Conservation (phyloP, 1,140 invertebrate genomes). For the Danaus plexippus region DNA sequence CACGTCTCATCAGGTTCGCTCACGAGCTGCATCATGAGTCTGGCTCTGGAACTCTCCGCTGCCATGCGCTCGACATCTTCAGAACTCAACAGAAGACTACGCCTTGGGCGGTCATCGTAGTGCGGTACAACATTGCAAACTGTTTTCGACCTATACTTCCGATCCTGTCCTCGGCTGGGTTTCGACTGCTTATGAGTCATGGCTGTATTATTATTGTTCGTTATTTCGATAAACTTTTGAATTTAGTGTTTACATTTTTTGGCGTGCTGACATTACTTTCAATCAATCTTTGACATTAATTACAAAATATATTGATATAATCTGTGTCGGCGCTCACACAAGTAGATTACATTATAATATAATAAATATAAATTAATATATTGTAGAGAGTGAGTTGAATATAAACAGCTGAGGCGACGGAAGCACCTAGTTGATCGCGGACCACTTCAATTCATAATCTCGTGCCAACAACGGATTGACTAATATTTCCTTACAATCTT, state of each 20-base stretch:
- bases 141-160: no score
- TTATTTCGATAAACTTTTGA: constrained; percentile 5
- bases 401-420: constrained; percentile 59
- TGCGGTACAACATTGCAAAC: no score
- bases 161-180: no score
- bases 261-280: constrained; percentile 2
- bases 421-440: constrained; percentile 66
- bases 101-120: no score
- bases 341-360: no score
- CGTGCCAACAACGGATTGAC: constrained; percentile 63
- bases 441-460: constrained; percentile 68
- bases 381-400: constrained; percentile 7
- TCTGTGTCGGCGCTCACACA: no score
- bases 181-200: no score
- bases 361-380: not conserved
- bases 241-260: constrained; percentile 22
- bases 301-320: not conserved
- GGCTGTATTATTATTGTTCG: no score
- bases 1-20: constrained; percentile 10
- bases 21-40: constrained; percentile 22
- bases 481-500: constrained; percentile 61
- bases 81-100: constrained; percentile 21
- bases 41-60: constrained; percentile 23
- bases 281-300: constrained; percentile 7
- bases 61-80: constrained; percentile 24